Evolutionary conservation across 2,888 invertebrate genomes (phyloP).

Genomic region (Ischnus inquisitorius): DNA sequence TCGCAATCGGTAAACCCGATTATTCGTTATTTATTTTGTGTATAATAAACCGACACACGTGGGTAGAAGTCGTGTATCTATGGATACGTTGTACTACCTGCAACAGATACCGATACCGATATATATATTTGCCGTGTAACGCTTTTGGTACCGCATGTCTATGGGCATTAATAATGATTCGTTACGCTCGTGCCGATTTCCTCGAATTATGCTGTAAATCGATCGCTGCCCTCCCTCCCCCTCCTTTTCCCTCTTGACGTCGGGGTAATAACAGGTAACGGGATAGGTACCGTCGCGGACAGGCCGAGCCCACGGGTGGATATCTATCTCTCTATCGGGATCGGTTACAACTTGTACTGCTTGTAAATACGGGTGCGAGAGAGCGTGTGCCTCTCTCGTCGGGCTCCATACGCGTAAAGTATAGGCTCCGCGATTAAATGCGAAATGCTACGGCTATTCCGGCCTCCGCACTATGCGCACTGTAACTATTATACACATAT

Average conservation of each 20-base stretch:
- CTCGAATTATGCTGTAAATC: conserved; percentile 71
- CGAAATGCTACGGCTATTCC: conserved; percentile 49
- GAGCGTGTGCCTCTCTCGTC: conserved; percentile 8
- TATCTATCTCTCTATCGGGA: conserved; percentile 67
- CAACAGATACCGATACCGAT: conserved; percentile 14
- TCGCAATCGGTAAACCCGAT: conserved; percentile 48
- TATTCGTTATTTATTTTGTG: conserved; percentile 33
- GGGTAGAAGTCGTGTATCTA: conserved; percentile 6
- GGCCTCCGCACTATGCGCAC: conserved; percentile 27
- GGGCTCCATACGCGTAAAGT: conserved; percentile 45
- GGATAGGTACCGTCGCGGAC: conserved; percentile 55
- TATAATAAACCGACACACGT: background rate
- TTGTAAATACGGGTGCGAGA: conserved; percentile 66
- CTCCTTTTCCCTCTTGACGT: conserved; percentile 18
- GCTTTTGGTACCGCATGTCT: conserved; percentile 43
- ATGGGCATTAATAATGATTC: conserved; percentile 69
- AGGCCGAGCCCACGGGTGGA: conserved; percentile 57
- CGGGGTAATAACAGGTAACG: conserved; percentile 70
- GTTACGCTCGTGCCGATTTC: conserved; percentile 70
- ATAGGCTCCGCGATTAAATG: conserved; percentile 59
- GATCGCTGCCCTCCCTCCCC: conserved; percentile 46
- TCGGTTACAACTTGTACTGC: conserved; percentile 66
- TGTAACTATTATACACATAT: conserved; percentile 30
- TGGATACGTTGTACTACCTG: conserved; percentile 23
- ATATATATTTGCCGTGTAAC: conserved; percentile 23